Evolutionary conservation across 1,140 invertebrate genomes (phyloP).

Genomic region (Ceratina japonica): DNA sequence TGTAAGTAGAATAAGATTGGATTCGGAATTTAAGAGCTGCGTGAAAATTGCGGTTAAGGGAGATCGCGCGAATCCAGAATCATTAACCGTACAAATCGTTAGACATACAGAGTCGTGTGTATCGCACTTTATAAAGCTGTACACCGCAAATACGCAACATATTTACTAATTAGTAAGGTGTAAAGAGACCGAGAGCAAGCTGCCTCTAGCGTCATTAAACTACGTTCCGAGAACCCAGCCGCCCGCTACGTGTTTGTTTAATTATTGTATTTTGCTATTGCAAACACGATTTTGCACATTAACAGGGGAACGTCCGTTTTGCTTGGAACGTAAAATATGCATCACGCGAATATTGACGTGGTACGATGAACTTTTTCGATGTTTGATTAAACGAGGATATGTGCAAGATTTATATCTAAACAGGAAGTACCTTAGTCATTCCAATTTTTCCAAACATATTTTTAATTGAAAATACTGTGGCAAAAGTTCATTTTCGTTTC

Average conservation of each 20-base stretch:
- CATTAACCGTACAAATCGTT: not conserved
- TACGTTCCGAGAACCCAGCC: constrained; percentile 12
- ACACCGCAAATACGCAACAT: constrained; percentile 32
- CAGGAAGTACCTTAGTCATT: too few species aligned
- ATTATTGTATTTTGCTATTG: constrained; percentile 52
- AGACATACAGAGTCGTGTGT: too few species aligned
- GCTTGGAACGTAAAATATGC: too few species aligned
- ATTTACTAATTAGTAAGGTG: constrained; percentile 50
- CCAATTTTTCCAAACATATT: too few species aligned
- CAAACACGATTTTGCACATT: constrained; percentile 44
- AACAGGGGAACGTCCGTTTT: not conserved
- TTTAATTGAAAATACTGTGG: too few species aligned
- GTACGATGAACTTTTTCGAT: not conserved
- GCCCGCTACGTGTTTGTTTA: constrained; percentile 35
- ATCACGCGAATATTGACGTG: not conserved
- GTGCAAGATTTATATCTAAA: too few species aligned
- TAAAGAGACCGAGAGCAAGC: constrained; percentile 45
- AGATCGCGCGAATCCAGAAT: not conserved
- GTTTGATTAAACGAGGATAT: too few species aligned
- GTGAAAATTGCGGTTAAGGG: not conserved
- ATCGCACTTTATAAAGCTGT: constrained; percentile 4
- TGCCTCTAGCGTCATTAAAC: constrained; percentile 39
- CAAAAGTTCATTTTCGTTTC: not conserved
- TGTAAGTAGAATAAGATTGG: not conserved
- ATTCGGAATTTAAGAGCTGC: not conserved